Conservation (phyloP, 2,888 invertebrate genomes). For the Cantharis flavilabris region DNA sequence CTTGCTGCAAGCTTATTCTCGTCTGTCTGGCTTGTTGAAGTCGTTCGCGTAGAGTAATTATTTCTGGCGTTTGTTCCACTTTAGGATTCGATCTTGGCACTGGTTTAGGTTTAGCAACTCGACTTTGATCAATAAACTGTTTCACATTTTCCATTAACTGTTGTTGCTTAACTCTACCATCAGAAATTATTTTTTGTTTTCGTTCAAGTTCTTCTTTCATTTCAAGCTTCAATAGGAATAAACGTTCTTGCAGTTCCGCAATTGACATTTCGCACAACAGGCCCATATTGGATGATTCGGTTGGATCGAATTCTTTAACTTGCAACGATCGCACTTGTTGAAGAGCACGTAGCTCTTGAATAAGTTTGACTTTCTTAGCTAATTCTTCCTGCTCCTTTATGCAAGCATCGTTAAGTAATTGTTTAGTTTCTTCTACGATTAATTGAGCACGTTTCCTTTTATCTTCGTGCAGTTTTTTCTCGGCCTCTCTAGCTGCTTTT, state of each 20-base stretch:
- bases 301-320: slow-evolving; percentile 60
- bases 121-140: slow-evolving; percentile 53
- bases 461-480: slow-evolving; percentile 59
- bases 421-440: slow-evolving; percentile 59
- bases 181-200: slow-evolving; percentile 56
- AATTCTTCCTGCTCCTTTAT: slow-evolving; percentile 51
- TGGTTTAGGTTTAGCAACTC: slow-evolving; percentile 46
- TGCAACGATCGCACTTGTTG: slow-evolving; percentile 49
- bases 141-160: slow-evolving; percentile 58
- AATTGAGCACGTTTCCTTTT: slow-evolving; percentile 56
- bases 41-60: slow-evolving; percentile 56
- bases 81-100: slow-evolving; percentile 34
- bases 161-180: slow-evolving; percentile 56
- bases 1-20: slow-evolving; percentile 31
- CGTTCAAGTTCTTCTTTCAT: slow-evolving; percentile 60
- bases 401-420: slow-evolving; percentile 44
- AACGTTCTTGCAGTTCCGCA: slow-evolving; percentile 63
- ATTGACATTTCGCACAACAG: slow-evolving; percentile 69
- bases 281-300: slow-evolving; percentile 63
- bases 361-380: slow-evolving; percentile 50
- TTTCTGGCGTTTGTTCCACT: slow-evolving; percentile 53
- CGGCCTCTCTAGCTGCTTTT: slow-evolving; percentile 59
- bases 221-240: slow-evolving; percentile 58
- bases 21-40: slow-evolving; percentile 59
- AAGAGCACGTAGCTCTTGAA: slow-evolving; percentile 53